These are phyloP conservation scores for Platynereis dumerilii DNA, from an alignment of 2,888 invertebrate species.

Conservation along the genomic window DNA sequence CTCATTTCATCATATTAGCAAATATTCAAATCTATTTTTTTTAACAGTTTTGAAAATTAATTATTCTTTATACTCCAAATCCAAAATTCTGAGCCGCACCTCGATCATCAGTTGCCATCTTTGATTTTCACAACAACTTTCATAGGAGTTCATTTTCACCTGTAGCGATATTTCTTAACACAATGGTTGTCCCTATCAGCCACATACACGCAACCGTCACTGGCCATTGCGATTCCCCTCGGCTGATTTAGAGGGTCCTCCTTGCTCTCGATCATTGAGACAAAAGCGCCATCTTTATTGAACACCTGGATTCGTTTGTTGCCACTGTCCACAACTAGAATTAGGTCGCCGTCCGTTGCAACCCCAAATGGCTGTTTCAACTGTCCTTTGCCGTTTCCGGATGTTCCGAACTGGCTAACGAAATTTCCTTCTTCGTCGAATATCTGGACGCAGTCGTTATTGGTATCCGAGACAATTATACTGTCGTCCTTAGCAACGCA, in stretches of 20 bases:
- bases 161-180: constrained; percentile 36
- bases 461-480: constrained; percentile 39
- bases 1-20: too few species aligned
- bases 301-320: constrained; percentile 38
- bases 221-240: constrained; percentile 35
- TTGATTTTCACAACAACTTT: too few species aligned
- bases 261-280: constrained; percentile 38
- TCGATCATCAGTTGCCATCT: too few species aligned
- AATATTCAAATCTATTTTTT: too few species aligned
- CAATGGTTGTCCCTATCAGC: constrained; percentile 41
- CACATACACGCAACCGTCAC: constrained; percentile 35
- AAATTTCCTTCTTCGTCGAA: constrained; percentile 33
- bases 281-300: constrained; percentile 33
- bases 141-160: too few species aligned
- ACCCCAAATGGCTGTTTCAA: constrained; percentile 39
- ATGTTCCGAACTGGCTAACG: constrained; percentile 31
- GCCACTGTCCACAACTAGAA: constrained; percentile 38
- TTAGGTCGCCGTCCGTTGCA: constrained; percentile 31
- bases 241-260: constrained; percentile 36
- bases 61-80: too few species aligned
- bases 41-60: too few species aligned
- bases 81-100: too few species aligned
- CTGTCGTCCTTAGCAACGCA: constrained; percentile 33
- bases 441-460: constrained; percentile 35
- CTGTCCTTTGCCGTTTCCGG: constrained; percentile 36